These are phyloP conservation scores for Elegia similella DNA, from an alignment of 2,888 invertebrate species.

Conservation along the genomic window DNA sequence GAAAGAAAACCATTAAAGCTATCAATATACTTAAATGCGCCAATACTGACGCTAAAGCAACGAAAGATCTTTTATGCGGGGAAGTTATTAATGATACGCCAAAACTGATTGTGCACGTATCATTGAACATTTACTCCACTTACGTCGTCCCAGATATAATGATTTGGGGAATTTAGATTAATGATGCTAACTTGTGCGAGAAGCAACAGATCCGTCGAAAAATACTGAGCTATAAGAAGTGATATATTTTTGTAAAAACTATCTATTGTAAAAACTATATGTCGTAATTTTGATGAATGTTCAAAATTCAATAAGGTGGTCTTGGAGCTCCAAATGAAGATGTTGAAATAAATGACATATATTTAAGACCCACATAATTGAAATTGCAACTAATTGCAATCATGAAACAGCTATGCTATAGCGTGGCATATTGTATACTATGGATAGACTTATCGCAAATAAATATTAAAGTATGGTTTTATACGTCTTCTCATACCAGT, in stretches of 20 bases:
- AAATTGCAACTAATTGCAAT: too few species aligned
- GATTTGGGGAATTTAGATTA: constrained; percentile 56
- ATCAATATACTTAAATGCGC: constrained; percentile 5
- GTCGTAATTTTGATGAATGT: too few species aligned
- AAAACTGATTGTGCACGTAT: constrained; percentile 28
- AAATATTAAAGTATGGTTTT: too few species aligned
- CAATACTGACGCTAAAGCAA: not conserved
- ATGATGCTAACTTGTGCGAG: constrained; percentile 38
- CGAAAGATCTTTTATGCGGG: constrained; percentile 23
- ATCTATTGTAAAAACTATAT: too few species aligned
- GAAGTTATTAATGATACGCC: constrained; percentile 45
- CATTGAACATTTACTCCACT: constrained; percentile 48
- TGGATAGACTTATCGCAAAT: too few species aligned
- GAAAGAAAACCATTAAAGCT: not conserved
- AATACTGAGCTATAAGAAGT: not conserved
- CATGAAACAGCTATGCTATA: too few species aligned
- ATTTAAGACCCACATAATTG: too few species aligned
- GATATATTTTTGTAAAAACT: not conserved
- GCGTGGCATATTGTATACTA: too few species aligned
- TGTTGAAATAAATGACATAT: too few species aligned
- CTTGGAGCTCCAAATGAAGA: too few species aligned
- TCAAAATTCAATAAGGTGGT: too few species aligned
- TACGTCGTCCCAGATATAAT: constrained; percentile 39
- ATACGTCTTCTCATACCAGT: too few species aligned
- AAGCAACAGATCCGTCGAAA: constrained; percentile 6